Conservation (phyloP, 2,888 invertebrate genomes). For the Xanthorhoe spadicearia region DNA sequence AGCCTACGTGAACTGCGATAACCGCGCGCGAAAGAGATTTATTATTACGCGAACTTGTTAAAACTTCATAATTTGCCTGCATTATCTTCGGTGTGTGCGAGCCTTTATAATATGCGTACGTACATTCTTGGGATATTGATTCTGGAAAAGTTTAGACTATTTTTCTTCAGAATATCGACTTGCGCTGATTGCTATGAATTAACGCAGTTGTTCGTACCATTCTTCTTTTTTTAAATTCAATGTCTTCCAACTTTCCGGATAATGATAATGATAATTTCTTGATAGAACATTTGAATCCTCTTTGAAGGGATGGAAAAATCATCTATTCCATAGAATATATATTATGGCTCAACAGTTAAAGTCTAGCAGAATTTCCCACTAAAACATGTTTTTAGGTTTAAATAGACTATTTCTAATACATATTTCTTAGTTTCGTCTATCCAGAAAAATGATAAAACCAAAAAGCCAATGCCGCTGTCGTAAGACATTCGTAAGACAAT, state of each 20-base stretch:
- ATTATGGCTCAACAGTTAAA: no score
- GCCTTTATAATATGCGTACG: conserved; percentile 40
- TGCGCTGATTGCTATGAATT: no score
- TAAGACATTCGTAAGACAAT: conserved; percentile 69
- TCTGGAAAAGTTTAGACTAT: conserved; percentile 15
- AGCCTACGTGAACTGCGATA: conserved; percentile 65
- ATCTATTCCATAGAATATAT: no score
- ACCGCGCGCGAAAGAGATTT: conserved; percentile 77
- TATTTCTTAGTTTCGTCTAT: background rate
- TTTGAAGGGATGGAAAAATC: no score
- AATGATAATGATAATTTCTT: no score
- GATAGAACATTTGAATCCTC: no score
- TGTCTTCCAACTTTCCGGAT: no score
- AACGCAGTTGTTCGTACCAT: no score
- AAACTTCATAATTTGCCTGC: conserved; percentile 78
- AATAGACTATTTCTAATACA: background rate
- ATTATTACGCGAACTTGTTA: conserved; percentile 80
- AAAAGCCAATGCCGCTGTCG: conserved; percentile 53
- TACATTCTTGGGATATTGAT: conserved; percentile 50
- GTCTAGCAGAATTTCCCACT: no score
- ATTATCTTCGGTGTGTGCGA: conserved; percentile 72
- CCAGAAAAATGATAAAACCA: conserved; percentile 47
- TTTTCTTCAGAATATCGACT: no score
- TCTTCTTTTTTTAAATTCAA: no score
- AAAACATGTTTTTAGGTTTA: background rate